phyloP scores from a whole-genome alignment of 2,797 vertebrate genomes.

The Xerus rutilus region DNA sequence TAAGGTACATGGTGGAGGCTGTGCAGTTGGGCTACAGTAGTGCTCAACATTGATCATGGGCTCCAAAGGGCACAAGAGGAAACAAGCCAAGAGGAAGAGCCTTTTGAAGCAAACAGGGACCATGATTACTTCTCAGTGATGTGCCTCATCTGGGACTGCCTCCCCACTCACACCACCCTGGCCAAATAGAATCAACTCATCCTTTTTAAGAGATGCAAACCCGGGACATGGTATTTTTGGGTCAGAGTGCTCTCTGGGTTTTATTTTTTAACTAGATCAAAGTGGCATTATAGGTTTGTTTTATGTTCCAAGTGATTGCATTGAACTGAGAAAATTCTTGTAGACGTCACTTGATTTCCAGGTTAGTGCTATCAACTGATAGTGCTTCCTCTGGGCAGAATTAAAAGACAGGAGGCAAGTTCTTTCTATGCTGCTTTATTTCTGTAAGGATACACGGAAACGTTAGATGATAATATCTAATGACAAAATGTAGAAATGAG shows the following conservation, averaged over 20 bases:
- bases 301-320: fast-evolving
- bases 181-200: neutral
- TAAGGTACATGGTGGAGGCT: neutral
- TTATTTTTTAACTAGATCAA: neutral
- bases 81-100: neutral
- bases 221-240: neutral
- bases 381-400: neutral
- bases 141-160: neutral
- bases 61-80: neutral
- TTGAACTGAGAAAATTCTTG: neutral
- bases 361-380: neutral
- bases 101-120: neutral
- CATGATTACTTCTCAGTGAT: neutral
- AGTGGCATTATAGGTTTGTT: neutral
- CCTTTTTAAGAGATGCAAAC: neutral
- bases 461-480: constrained; percentile 73
- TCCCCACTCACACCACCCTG: neutral
- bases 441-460: constrained; percentile 79
- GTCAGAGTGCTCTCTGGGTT: neutral
- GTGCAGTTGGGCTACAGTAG: fast-evolving
- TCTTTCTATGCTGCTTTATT: constrained; percentile 82
- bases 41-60: too few species aligned
- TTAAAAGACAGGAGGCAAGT: constrained; percentile 48
- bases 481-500: constrained; percentile 76
- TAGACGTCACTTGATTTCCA: neutral